Evolutionary conservation across 2,113 vertebrate species (phyloP), one percentile per base, ranked within the genome.

Genomic region (Steatornis caripensis): DNA sequence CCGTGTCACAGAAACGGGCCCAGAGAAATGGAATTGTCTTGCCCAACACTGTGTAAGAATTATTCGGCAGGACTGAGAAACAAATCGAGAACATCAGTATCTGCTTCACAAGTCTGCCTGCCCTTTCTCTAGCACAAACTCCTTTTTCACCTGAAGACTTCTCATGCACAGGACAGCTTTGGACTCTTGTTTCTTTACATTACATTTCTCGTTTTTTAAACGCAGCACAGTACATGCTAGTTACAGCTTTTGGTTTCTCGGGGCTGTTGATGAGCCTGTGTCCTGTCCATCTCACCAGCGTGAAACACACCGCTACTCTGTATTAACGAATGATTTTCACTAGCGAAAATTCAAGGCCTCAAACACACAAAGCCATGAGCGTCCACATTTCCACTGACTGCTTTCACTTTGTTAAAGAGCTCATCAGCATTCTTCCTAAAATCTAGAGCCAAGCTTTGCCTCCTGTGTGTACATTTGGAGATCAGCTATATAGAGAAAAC

Each of bases 21-120:
- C 34, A 74, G 80, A 91, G 81, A 92, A 93, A 90, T 54, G 17
- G 83, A 94, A 84, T 81, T 88, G 81, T 87, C 55, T 87, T 78
- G 43, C 51, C 76, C 87, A 70, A 46, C 12, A 11, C 69, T 71
- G 24, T 77, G 16, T 66, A 65, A 92, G 82, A 90, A 83, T 85
- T 83, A 81, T 82, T 86, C 94, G 91, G 80, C 86, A 92, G 48
- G 76, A 30, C 37, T 77, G 69, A 62, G 84, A 65, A 84, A 37
- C 41, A 83, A 93, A 86, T 36, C n/a, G 71, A 78, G 75, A 95
- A 57, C 83, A 77, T 65, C 49, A 84, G 54, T 60, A 48, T 72
- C 66, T 26, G 30, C 41, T 94, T 80, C 55, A 65, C 0, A 4
- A 69, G 34, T 20, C 64, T 77, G 76, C 68, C 72, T 0, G 0